Conservation (phyloP, 1,140 invertebrate genomes). For the Halictus rubicundus region DNA sequence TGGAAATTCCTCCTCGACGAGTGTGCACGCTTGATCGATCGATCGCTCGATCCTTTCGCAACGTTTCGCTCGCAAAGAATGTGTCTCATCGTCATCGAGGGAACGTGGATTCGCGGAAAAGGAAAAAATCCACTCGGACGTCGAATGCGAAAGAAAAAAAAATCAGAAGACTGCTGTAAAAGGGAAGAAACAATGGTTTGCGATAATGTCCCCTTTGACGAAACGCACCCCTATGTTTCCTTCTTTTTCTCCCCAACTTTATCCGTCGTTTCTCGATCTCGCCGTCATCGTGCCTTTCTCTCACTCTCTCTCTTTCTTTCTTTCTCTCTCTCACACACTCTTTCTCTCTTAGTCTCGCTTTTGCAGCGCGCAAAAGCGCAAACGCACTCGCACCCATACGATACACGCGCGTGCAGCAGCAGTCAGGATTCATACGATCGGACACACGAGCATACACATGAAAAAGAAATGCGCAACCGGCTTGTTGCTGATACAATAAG, state of each 20-base stretch:
- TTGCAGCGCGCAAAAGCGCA: neutral
- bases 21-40: no score
- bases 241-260: neutral
- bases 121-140: neutral
- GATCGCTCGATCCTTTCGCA: no score
- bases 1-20: no score
- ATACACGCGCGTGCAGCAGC: no score
- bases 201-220: conserved; percentile 13
- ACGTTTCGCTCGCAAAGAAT: neutral
- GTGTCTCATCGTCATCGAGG: neutral
- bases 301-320: neutral
- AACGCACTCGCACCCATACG: no score
- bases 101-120: neutral
- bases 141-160: conserved; percentile 7
- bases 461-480: conserved; percentile 31
- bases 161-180: neutral
- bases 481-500: conserved; percentile 52
- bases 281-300: conserved; percentile 17
- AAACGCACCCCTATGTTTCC: conserved; percentile 1
- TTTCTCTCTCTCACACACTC: no score
- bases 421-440: neutral
- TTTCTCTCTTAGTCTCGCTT: neutral
- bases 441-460: conserved; percentile 38
- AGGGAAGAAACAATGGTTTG: neutral
- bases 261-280: conserved; percentile 5